phyloP scores from a whole-genome alignment of 2,888 invertebrate species.

The Xanthorhoe spadicearia region DNA sequence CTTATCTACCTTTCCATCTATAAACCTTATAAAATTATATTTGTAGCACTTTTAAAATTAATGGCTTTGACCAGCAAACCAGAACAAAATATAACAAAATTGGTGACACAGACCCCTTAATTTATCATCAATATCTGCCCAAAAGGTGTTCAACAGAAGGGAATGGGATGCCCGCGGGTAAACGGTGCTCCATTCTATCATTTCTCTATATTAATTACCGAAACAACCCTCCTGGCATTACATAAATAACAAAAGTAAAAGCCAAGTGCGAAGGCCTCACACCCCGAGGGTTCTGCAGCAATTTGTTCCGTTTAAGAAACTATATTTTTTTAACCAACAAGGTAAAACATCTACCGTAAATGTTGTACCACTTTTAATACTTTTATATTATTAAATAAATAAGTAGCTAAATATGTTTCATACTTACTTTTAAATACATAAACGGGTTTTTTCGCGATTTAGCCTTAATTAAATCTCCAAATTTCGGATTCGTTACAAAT shows the following conservation, averaged over 20 bases:
- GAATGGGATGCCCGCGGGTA: conserved; percentile 61
- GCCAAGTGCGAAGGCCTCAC: conserved; percentile 5
- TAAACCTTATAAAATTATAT: too few relatives aligned
- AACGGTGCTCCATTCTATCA: conserved; percentile 70
- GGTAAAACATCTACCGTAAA: too few relatives aligned
- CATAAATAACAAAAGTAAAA: conserved; percentile 71
- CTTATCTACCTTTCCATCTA: too few relatives aligned
- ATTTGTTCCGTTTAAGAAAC: too few relatives aligned
- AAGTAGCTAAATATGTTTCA: too few relatives aligned
- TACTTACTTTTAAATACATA: too few relatives aligned
- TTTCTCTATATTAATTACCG: conserved; percentile 77
- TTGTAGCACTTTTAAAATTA: conserved; percentile 24
- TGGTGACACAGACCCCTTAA: conserved; percentile 58
- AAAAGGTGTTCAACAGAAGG: conserved; percentile 67
- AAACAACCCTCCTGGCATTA: conserved; percentile 59
- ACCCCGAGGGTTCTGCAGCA: conserved; percentile 5
- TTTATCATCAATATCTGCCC: conserved; percentile 53
- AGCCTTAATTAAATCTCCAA: too few relatives aligned
- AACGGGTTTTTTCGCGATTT: too few relatives aligned
- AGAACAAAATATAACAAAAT: conserved; percentile 45
- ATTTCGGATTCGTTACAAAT: too few relatives aligned
- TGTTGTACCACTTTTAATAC: too few relatives aligned
- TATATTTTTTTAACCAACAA: too few relatives aligned
- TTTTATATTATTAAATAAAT: too few relatives aligned
- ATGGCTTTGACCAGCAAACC: conserved; percentile 20